Evolutionary conservation across 2,888 invertebrate genomes (phyloP).

Genomic region (Augiades crinisus): DNA sequence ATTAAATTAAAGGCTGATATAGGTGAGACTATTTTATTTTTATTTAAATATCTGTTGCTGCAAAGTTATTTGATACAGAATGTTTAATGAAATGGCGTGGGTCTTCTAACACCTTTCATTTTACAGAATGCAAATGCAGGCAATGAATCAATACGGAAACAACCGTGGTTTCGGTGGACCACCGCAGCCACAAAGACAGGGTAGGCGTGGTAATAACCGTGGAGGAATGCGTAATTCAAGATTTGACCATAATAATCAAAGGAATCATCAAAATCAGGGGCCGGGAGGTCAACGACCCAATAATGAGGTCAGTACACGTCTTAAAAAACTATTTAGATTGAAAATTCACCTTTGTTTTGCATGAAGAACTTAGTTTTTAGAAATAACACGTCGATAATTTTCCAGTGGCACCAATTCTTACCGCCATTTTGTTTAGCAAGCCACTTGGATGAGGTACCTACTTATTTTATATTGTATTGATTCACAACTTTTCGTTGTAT

Average conservation of each 20-base stretch:
- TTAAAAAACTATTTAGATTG: background rate
- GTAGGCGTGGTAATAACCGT: constrained; percentile 61
- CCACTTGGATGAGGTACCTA: too few species aligned
- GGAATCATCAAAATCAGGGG: constrained; percentile 54
- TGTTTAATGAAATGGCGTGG: background rate
- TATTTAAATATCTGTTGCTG: background rate
- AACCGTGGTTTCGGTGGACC: constrained; percentile 74
- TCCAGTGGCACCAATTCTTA: background rate
- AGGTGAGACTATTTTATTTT: background rate
- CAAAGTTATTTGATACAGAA: background rate
- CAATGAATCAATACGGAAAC: constrained; percentile 70
- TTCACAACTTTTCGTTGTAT: too few species aligned
- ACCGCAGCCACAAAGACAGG: constrained; percentile 72
- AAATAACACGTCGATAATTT: background rate
- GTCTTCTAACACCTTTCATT: constrained; percentile 10
- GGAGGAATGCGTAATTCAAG: constrained; percentile 69
- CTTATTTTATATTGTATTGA: too few species aligned
- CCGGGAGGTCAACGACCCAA: constrained; percentile 71
- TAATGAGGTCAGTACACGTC: constrained; percentile 52
- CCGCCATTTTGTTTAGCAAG: constrained; percentile 37
- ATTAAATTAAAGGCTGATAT: background rate
- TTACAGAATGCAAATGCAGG: constrained; percentile 63
- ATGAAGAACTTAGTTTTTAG: too few species aligned
- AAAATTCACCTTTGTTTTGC: background rate
- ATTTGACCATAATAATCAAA: constrained; percentile 58